Evolutionary conservation across 2,888 invertebrate genomes (phyloP), one percentile per base, ranked within the genome.

Genomic region (Colletes collaris): DNA sequence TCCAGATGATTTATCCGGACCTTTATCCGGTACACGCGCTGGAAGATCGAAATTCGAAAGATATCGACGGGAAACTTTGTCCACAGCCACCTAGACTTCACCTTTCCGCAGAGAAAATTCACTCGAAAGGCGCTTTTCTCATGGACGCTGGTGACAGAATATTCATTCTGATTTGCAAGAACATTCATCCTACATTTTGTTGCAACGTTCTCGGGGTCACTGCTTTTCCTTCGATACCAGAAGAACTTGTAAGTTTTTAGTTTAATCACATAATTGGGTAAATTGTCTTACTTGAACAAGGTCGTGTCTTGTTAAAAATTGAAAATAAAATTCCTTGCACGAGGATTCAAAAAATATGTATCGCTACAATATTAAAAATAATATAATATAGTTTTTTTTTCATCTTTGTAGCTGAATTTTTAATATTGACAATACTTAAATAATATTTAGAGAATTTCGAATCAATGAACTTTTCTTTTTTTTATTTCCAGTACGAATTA

Each of bases 1-100:
- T 99, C 91, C 97, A 97, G 89, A 95, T 94, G 84, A 95, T 99
- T 84, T 98, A 99, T 94, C 99, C 99, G 0, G 97, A 97, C 93
- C 94, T 99, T 84, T 99, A 98, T 94, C 96, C 98, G 8, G 93
- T 99, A 70, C 97, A 98, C 93, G 93, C 94, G 82, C 94, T 98
- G 68, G 95, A 95, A 81, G 95, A 94, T 65, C 89, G 92, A 68
- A 93, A 93, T 44, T 92, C 92, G 16, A 93, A 93, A 37, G 93
- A 94, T 64, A 84, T 93, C 19, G 93, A 93, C 49, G 93, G 93
- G 4, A 91, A 91, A 80, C 83, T 92, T 58, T 94, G 94, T 86
- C 95, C 94, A 40, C 94, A 95, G 88, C 97, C 98, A 84, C 97
- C 97, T 1, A 94, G 97, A 40, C 91, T 99, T 73, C 98, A 98